A percentile compares a stretch with the other conserved stretches of the same genome.
Conservation (phyloP, 64 coral and sea anemone species). For the Pocillopora verrucosa region DNA sequence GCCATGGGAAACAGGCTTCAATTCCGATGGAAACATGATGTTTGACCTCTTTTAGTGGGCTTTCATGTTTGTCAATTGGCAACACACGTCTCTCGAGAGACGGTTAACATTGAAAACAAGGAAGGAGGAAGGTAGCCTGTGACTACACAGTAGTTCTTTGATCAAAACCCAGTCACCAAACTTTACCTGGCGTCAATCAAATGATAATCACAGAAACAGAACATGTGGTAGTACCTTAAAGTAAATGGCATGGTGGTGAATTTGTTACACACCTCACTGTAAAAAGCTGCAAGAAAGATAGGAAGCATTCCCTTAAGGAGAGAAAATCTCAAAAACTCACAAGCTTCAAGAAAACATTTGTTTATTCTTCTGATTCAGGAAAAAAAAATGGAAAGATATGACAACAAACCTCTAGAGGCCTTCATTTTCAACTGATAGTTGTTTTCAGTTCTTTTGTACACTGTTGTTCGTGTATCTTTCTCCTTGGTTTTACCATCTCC, state of each 20-base stretch:
- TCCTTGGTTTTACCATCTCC: constrained; percentile 94
- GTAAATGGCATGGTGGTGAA: constrained; percentile 98
- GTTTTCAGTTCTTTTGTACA: constrained; percentile 90
- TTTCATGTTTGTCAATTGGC: too few relatives aligned
- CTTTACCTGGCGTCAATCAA: too few relatives aligned
- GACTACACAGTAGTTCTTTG: too few relatives aligned
- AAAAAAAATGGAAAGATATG: background rate
- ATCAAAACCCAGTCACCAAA: too few relatives aligned
- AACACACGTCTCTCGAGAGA: too few relatives aligned
- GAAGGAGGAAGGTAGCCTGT: too few relatives aligned
- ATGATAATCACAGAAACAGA: background rate
- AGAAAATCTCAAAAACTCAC: background rate
- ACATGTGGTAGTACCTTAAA: constrained; percentile 56
- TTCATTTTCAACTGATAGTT: constrained; percentile 93
- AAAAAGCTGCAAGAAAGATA: constrained; percentile 62
- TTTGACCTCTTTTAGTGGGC: too few relatives aligned
- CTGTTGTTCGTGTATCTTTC: constrained; percentile 87
- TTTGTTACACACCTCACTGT: constrained; percentile 89
- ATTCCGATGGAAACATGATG: too few relatives aligned
- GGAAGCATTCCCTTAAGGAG: background rate
- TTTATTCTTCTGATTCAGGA: too few relatives aligned
- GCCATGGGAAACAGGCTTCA: too few relatives aligned
- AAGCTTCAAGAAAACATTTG: background rate
- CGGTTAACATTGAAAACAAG: too few relatives aligned
- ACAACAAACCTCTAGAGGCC: constrained; percentile 79